Percentiles rank a stretch among this genome's conserved stretches.
These are phyloP conservation scores for Tyrophagus putrescentiae DNA, from an alignment of 1,140 invertebrate species.

Conservation along the genomic window DNA sequence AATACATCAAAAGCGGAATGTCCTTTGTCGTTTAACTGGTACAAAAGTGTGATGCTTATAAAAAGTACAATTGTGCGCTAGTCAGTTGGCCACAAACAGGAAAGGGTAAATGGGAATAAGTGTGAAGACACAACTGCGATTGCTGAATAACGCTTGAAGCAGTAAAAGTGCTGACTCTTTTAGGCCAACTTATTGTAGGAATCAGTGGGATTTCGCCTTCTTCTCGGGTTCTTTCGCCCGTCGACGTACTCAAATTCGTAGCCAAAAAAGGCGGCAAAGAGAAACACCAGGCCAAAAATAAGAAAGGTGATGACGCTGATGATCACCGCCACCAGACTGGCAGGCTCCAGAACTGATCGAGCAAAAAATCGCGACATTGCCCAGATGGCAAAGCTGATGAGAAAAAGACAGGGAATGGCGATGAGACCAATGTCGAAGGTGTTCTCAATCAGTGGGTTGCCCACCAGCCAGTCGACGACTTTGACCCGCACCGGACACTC, in stretches of 20 bases:
- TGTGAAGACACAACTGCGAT: not conserved
- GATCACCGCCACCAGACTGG: not conserved
- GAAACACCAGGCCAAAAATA: slow-evolving; percentile 15
- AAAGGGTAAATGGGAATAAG: too few relatives aligned
- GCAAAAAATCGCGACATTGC: slow-evolving; percentile 8
- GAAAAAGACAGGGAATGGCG: slow-evolving; percentile 12
- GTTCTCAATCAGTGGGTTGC: slow-evolving; percentile 10
- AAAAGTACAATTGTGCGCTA: too few relatives aligned
- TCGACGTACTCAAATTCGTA: slow-evolving; percentile 20
- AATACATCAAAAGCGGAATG: too few relatives aligned
- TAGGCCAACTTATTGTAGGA: slow-evolving; percentile 17
- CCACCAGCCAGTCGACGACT: slow-evolving; percentile 15
- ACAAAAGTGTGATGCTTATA: too few relatives aligned
- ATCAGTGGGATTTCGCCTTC: slow-evolving; percentile 17
- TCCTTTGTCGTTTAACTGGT: too few relatives aligned
- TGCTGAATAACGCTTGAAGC: not conserved
- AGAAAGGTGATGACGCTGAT: slow-evolving; percentile 10
- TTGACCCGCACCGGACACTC: slow-evolving; percentile 16
- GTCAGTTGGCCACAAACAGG: too few relatives aligned
- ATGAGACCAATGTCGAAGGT: slow-evolving; percentile 16
- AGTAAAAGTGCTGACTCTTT: not conserved
- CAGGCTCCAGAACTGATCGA: not conserved
- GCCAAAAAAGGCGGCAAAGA: slow-evolving; percentile 19
- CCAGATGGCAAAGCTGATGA: slow-evolving; percentile 16
- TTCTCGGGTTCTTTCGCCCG: not conserved